Evolutionary conservation across 2,113 vertebrate genomes (phyloP).

Genomic region (Perccottus glenii): DNA sequence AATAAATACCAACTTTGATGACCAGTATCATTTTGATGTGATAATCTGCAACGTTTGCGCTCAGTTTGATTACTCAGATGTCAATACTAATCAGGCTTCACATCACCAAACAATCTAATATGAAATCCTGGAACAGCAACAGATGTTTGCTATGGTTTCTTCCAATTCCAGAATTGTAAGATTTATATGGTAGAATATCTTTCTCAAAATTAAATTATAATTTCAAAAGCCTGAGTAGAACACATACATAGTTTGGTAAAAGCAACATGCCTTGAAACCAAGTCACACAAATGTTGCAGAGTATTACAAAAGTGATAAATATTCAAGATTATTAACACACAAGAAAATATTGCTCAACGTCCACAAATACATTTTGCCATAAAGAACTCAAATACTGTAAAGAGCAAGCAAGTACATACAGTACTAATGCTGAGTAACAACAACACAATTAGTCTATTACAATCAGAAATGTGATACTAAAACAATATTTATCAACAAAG

Average conservation of each 20-base stretch:
- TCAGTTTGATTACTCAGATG: background rate
- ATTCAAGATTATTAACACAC: slow-evolving; percentile 17
- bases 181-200: too few relatives aligned
- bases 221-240: too few relatives aligned
- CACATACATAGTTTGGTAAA: too few relatives aligned
- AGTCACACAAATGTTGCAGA: slow-evolving; percentile 17
- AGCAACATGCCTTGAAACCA: background rate
- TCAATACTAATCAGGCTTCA: background rate
- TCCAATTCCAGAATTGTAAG: too few relatives aligned
- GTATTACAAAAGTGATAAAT: slow-evolving; percentile 11
- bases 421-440: slow-evolving; percentile 30
- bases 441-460: slow-evolving; percentile 16
- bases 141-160: too few relatives aligned
- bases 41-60: slow-evolving; percentile 33
- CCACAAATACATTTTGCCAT: slow-evolving; percentile 36
- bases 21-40: slow-evolving; percentile 12
- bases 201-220: too few relatives aligned
- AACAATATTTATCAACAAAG: background rate
- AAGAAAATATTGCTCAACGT: slow-evolving; percentile 10
- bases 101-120: background rate
- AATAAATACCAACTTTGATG: slow-evolving; percentile 27
- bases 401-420: slow-evolving; percentile 30
- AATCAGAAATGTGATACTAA: background rate
- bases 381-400: slow-evolving; percentile 20
- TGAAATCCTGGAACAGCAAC: too few relatives aligned